Evolutionary conservation across 2,113 vertebrate species (phyloP), one percentile per base, ranked within the genome.

Genomic region (Chloropsis hardwickii): DNA sequence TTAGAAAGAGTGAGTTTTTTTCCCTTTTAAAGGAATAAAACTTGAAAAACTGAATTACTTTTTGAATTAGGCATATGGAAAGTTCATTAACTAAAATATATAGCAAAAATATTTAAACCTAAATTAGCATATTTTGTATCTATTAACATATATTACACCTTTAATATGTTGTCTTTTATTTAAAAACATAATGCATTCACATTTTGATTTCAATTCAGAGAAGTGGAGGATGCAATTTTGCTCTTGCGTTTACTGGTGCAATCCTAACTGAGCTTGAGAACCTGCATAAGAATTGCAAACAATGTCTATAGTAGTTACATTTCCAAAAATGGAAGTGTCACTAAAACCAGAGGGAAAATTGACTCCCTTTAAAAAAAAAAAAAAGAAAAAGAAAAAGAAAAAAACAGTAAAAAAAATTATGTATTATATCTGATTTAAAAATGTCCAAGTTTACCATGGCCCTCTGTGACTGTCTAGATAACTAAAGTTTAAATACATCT

Each of bases 11-110:
- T 48, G 14, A 14, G 54, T 45, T 40, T 44, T 67, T 44, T 61
- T 35, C 8, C 8, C 12, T 53, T 95, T 95, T 82, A 91, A 87
- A 94, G 18, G 23, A 86, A 48, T 39, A 78, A 86, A 81, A 77
- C 13, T 5, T 19, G 31, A 78, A 69, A 95, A 86, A 3, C 2
- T 65, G 45, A 81, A 56, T 64, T 39, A 29, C 1, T 39, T 66
- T 79, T 64, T 71, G 1, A 3, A 42, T 70, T 65, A 79, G 50
- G 3, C 1, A 1, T 42, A 64, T 67, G 15, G 67, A 70, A 74
- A 62, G 10, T 50, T 54, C 2, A 37, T 60, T 72, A 33, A 16
- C 3, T 40, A 58, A 74, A 88, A 5, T 4, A 67, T 13, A 44
- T 7, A 51, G 10, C 56, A 58, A 71, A 93, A 61, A 18, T 27